These are phyloP conservation scores for Clanis bilineata DNA, from an alignment of 2,888 invertebrate species.

Conservation along the genomic window DNA sequence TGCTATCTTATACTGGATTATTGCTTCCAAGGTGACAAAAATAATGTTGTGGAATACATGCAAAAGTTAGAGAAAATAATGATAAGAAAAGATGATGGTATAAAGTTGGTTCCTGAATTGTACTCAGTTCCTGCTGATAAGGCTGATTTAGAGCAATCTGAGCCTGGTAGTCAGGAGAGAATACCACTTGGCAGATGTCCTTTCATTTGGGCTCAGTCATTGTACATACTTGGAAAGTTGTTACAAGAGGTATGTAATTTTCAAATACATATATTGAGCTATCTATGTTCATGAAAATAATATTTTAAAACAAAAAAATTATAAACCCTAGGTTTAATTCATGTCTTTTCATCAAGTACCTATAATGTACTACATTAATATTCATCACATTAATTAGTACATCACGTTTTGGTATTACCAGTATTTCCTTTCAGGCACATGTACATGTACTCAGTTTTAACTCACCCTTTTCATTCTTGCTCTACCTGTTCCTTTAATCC, in stretches of 20 bases:
- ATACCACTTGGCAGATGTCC: constrained; percentile 95
- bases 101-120: constrained; percentile 94
- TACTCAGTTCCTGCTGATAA: constrained; percentile 93
- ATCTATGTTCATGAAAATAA: neutral
- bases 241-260: constrained; percentile 89
- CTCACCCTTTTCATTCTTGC: too few relatives aligned
- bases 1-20: constrained; percentile 97
- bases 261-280: neutral
- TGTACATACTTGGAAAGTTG: constrained; percentile 96
- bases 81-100: constrained; percentile 93
- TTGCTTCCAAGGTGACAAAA: constrained; percentile 93
- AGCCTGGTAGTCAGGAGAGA: constrained; percentile 95
- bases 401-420: too few relatives aligned
- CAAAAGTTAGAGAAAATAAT: constrained; percentile 89
- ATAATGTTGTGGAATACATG: constrained; percentile 87
- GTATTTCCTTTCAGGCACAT: too few relatives aligned
- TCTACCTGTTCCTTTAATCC: too few relatives aligned
- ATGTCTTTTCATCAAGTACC: too few relatives aligned
- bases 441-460: too few relatives aligned
- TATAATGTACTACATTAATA: too few relatives aligned
- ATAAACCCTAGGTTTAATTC: too few relatives aligned
- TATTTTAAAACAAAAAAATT: constrained; percentile 12
- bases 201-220: constrained; percentile 98
- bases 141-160: constrained; percentile 92
- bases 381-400: too few relatives aligned